Percentiles rank a stretch among this genome's conserved stretches.
phyloP scores from a whole-genome alignment of 1,140 invertebrate species.

The Drosophila pseudoobscura region DNA sequence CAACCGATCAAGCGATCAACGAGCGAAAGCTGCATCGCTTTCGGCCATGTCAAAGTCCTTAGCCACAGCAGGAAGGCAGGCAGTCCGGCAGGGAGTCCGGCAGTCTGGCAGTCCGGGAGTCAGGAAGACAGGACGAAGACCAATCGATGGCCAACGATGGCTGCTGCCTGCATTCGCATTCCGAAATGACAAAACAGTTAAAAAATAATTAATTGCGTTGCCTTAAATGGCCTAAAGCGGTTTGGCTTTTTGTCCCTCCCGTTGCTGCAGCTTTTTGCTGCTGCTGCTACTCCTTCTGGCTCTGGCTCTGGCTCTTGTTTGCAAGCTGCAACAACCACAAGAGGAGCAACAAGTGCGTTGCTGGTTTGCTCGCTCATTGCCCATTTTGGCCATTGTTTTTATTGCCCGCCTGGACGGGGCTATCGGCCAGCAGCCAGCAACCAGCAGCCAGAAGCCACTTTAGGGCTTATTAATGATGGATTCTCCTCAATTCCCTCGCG shows the following conservation, averaged over 20 bases:
- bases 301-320: conserved; percentile 40
- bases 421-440: conserved; percentile 29
- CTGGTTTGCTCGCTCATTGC: conserved; percentile 59
- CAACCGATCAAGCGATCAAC: conserved; percentile 80
- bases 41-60: conserved; percentile 77
- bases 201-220: conserved; percentile 83
- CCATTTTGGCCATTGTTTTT: conserved; percentile 78
- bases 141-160: conserved; percentile 77
- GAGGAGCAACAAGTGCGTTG: conserved; percentile 58
- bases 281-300: conserved; percentile 26
- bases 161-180: conserved; percentile 77
- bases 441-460: conserved; percentile 52
- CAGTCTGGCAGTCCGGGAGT: conserved; percentile 5
- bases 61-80: conserved; percentile 45
- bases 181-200: conserved; percentile 83
- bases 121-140: conserved; percentile 26
- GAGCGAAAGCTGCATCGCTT: conserved; percentile 74
- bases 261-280: conserved; percentile 28
- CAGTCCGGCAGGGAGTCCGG: neutral
- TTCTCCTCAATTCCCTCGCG: conserved; percentile 71
- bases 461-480: conserved; percentile 82
- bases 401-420: conserved; percentile 72
- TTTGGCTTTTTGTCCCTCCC: conserved; percentile 66
- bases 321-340: conserved; percentile 65
- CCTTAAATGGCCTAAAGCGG: conserved; percentile 82